Conservation (phyloP, 2,113 vertebrate species). For the Gymnobelideus leadbeateri region DNA sequence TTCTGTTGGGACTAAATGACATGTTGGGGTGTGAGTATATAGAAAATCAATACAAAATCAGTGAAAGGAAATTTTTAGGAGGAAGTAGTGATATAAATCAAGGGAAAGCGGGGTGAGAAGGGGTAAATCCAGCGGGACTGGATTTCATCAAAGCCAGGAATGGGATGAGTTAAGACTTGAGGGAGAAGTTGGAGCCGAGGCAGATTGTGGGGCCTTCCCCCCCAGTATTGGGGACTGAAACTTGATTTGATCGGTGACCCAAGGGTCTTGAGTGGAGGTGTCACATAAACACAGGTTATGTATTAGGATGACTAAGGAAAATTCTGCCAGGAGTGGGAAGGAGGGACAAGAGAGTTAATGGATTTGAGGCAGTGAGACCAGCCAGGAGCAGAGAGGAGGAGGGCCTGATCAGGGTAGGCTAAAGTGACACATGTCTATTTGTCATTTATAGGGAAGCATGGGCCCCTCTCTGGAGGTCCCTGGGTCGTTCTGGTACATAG, state of each 20-base stretch:
- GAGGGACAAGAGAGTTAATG: background rate
- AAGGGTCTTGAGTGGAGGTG: too few relatives aligned
- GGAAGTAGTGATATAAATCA: background rate
- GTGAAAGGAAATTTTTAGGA: background rate
- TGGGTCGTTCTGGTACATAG: background rate
- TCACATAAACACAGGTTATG: background rate
- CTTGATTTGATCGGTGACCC: background rate
- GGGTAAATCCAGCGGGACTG: background rate
- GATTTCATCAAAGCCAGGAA: background rate
- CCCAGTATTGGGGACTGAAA: background rate
- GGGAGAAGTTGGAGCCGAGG: too few relatives aligned
- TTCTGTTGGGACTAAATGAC: background rate
- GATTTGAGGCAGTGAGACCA: too few relatives aligned
- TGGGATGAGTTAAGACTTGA: background rate
- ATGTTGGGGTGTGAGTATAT: background rate
- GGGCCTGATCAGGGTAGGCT: background rate
- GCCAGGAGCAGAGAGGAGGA: too few relatives aligned
- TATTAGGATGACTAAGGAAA: background rate
- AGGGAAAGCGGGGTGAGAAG: background rate
- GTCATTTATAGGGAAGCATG: background rate
- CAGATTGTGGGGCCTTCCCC: background rate
- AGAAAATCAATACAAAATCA: background rate
- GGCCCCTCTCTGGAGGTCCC: background rate
- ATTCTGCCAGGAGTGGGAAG: background rate
- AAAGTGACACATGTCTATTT: background rate